A percentile compares a stretch with the other conserved stretches of the same genome.
Evolutionary conservation across 2,113 vertebrate species (phyloP).

Genomic region (Toxotes chatareus): DNA sequence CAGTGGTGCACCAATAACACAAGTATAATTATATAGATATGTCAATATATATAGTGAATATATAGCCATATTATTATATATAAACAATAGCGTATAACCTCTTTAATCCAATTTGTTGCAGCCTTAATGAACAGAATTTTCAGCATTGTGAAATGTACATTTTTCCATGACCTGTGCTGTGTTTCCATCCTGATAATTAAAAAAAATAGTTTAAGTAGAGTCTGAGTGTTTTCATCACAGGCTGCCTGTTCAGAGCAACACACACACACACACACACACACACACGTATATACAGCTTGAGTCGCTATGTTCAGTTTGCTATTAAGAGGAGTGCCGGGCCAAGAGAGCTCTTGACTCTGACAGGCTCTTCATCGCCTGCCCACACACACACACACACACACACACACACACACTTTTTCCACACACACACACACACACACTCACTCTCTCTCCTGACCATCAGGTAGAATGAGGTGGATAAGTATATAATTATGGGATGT

Average conservation of each 20-base stretch:
- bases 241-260: conserved; percentile 15
- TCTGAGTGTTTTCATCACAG: conserved; percentile 65
- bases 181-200: conserved; percentile 33
- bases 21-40: conserved; percentile 1
- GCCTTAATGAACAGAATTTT: background rate
- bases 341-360: conserved; percentile 75
- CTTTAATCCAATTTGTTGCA: background rate
- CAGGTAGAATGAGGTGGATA: conserved; percentile 49
- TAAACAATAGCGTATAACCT: background rate
- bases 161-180: conserved; percentile 28
- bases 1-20: background rate
- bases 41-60: background rate
- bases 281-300: conserved; percentile 30
- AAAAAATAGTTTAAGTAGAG: conserved; percentile 51
- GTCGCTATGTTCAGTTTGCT: conserved; percentile 56
- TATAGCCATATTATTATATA: background rate
- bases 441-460: conserved; percentile 32
- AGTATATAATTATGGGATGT: conserved; percentile 76
- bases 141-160: conserved; percentile 11
- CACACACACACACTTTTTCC: conserved; percentile 36
- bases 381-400: conserved; percentile 42
- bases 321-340: conserved; percentile 69
- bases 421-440: conserved; percentile 30
- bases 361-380: conserved; percentile 74
- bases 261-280: background rate